Evolutionary conservation across 1,140 invertebrate species (phyloP).

Genomic region (Drosophila saltans): DNA sequence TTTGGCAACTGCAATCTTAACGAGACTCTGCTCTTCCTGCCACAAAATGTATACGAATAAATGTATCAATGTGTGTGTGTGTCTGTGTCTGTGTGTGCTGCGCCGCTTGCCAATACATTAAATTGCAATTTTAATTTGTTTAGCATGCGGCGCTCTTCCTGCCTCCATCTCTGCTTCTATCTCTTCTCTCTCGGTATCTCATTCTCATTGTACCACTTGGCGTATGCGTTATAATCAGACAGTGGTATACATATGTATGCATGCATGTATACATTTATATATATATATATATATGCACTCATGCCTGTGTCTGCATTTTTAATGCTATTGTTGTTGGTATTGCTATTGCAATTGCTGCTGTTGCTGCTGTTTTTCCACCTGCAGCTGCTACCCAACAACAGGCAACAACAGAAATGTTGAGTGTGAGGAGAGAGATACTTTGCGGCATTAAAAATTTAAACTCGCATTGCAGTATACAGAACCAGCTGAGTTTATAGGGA

Average conservation of each 20-base stretch:
- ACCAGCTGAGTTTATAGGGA: slow-evolving; percentile 10
- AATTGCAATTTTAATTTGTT: slow-evolving; percentile 79
- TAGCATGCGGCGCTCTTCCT: slow-evolving; percentile 53
- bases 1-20: slow-evolving; percentile 74
- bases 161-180: slow-evolving; percentile 11
- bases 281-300: slow-evolving; percentile 46
- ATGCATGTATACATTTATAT: slow-evolving; percentile 19
- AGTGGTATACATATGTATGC: slow-evolving; percentile 1
- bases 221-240: slow-evolving; percentile 65
- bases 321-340: slow-evolving; percentile 43
- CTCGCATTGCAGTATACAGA: slow-evolving; percentile 57
- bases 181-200: slow-evolving; percentile 6
- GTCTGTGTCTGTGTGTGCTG: slow-evolving; percentile 19
- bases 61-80: neutral
- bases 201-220: slow-evolving; percentile 56
- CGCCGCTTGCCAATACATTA: slow-evolving; percentile 67
- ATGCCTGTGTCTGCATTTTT: slow-evolving; percentile 69
- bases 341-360: slow-evolving; percentile 1
- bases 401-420: slow-evolving; percentile 15
- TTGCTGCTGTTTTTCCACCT: slow-evolving; percentile 55
- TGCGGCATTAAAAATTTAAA: slow-evolving; percentile 74
- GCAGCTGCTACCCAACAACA: slow-evolving; percentile 52
- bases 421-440: slow-evolving; percentile 60
- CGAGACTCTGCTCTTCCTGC: slow-evolving; percentile 38
- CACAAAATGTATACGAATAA: slow-evolving; percentile 1